These are phyloP conservation scores for Polydrusus tereticollis DNA, from an alignment of 2,888 invertebrate genomes.

Conservation along the genomic window DNA sequence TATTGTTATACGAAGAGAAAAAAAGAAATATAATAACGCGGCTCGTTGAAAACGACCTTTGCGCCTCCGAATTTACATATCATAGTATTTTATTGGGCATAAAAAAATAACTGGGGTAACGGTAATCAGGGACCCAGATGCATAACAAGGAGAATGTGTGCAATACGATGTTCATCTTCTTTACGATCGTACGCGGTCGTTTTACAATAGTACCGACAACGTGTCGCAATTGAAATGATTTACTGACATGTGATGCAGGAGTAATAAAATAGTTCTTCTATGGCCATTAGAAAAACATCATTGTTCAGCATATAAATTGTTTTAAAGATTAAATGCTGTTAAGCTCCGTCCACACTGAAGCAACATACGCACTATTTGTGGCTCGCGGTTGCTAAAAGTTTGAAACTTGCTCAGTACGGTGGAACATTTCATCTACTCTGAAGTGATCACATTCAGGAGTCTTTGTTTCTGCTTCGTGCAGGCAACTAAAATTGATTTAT, in stretches of 20 bases:
- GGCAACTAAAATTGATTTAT: too few relatives aligned
- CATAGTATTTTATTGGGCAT: slow-evolving; percentile 27
- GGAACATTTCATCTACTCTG: too few relatives aligned
- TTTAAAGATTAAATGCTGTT: neutral
- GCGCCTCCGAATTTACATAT: slow-evolving; percentile 22
- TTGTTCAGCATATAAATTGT: neutral
- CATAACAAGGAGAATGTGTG: slow-evolving; percentile 34
- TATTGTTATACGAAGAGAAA: neutral
- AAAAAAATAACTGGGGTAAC: slow-evolving; percentile 31
- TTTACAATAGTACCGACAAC: slow-evolving; percentile 31
- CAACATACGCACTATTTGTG: too few relatives aligned
- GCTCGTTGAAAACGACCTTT: slow-evolving; percentile 10
- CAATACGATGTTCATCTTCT: slow-evolving; percentile 38
- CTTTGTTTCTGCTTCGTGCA: too few relatives aligned
- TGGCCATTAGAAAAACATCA: neutral
- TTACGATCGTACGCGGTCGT: slow-evolving; percentile 26
- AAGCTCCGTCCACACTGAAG: too few relatives aligned
- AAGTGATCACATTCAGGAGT: too few relatives aligned
- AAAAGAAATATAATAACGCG: neutral
- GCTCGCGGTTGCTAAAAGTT: too few relatives aligned
- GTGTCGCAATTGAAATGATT: slow-evolving; percentile 31
- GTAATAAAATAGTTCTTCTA: neutral
- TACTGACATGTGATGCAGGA: slow-evolving; percentile 12
- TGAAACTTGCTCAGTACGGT: too few relatives aligned
- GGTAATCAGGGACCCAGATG: slow-evolving; percentile 38